Evolutionary conservation across 1,140 invertebrate genomes (phyloP).

Genomic region (Sipha flava): DNA sequence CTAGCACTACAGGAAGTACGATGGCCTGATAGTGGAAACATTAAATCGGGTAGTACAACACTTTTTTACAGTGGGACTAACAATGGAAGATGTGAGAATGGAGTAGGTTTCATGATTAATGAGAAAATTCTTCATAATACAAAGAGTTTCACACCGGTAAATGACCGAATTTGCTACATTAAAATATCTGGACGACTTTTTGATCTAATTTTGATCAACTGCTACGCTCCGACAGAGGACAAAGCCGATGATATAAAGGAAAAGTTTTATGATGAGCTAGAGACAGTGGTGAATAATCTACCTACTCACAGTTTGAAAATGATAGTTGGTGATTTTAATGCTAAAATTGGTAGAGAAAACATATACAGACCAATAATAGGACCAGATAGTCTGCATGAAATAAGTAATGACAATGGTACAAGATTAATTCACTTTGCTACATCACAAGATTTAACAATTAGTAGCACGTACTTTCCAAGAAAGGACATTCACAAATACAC

Average conservation of each 20-base stretch:
- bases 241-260: conserved; percentile 19
- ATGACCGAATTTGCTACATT: conserved; percentile 1
- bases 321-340: conserved; percentile 34
- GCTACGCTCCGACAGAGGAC: conserved; percentile 14
- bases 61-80: conserved; percentile 17
- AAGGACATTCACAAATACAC: conserved; percentile 38
- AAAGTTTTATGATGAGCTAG: conserved; percentile 22
- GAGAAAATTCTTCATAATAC: background rate
- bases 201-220: conserved; percentile 28
- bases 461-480: conserved; percentile 35
- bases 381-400: conserved; percentile 40
- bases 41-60: background rate
- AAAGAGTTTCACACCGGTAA: background rate
- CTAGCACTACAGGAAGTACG: conserved; percentile 34
- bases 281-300: background rate
- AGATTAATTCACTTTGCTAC: conserved; percentile 34
- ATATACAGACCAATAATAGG: conserved; percentile 35
- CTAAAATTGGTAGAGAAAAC: conserved; percentile 28
- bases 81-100: background rate
- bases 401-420: conserved; percentile 35
- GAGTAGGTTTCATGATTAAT: background rate
- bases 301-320: conserved; percentile 21
- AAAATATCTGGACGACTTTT: background rate
- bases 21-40: conserved; percentile 26
- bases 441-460: conserved; percentile 33